phyloP scores from a whole-genome alignment of 2,888 invertebrate genomes.

The Agonum fuliginosum region DNA sequence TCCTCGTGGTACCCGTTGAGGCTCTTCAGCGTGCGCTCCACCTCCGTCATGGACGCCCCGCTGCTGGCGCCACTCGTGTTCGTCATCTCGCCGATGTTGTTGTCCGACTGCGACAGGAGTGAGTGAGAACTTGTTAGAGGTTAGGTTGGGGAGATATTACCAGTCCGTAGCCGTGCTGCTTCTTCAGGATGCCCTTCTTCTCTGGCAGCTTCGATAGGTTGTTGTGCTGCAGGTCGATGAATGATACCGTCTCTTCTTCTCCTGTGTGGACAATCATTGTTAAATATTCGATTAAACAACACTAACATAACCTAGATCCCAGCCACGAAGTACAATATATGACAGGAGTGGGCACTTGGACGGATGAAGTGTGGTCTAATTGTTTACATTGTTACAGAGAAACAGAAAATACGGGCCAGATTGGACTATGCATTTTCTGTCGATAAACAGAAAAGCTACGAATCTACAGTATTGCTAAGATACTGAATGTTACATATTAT shows the following conservation, averaged over 20 bases:
- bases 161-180: conserved; percentile 86
- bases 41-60: conserved; percentile 80
- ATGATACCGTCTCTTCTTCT: conserved; percentile 86
- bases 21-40: conserved; percentile 90
- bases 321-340: too few relatives aligned
- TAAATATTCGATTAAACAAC: background rate
- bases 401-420: too few relatives aligned
- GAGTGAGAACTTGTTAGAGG: too few relatives aligned
- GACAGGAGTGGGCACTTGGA: too few relatives aligned
- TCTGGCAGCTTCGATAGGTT: conserved; percentile 88
- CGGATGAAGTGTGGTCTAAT: too few relatives aligned
- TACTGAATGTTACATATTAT: too few relatives aligned
- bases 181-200: conserved; percentile 95
- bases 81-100: conserved; percentile 67
- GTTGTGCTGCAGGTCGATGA: conserved; percentile 85
- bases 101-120: conserved; percentile 77
- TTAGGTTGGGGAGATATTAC: conserved; percentile 75
- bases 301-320: too few relatives aligned
- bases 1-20: conserved; percentile 95
- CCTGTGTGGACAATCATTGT: conserved; percentile 71
- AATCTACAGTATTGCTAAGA: too few relatives aligned
- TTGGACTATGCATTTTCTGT: too few relatives aligned
- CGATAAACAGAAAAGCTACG: too few relatives aligned
- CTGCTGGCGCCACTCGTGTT: conserved; percentile 63
- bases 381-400: too few relatives aligned